Conservation (phyloP, 2,113 vertebrate genomes). For the Dicaeum eximium region DNA sequence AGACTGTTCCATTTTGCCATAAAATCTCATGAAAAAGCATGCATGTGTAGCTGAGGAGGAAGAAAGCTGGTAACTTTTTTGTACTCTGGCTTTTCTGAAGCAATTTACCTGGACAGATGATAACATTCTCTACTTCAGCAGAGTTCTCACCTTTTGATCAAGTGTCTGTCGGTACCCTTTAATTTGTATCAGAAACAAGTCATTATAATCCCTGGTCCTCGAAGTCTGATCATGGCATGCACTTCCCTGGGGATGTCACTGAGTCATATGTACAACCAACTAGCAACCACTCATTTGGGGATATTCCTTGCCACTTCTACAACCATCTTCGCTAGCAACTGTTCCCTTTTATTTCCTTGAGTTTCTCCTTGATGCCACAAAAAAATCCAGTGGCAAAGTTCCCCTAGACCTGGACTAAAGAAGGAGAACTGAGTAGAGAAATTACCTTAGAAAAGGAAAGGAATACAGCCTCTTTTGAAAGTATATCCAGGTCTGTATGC, state of each 20-base stretch:
- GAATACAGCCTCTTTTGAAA: neutral
- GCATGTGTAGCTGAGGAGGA: neutral
- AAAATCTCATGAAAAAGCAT: neutral
- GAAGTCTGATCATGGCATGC: neutral
- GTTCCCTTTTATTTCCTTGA: neutral
- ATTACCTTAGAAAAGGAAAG: neutral
- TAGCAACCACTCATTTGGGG: neutral
- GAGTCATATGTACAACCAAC: neutral
- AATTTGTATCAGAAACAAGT: neutral
- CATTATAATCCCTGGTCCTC: neutral
- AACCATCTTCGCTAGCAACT: neutral
- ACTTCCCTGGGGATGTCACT: neutral
- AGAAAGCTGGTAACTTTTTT: neutral
- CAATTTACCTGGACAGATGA: neutral
- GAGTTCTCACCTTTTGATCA: neutral
- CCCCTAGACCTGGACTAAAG: neutral
- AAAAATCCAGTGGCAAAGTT: neutral
- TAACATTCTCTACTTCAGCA: neutral
- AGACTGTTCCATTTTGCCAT: neutral
- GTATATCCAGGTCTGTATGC: neutral
- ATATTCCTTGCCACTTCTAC: neutral
- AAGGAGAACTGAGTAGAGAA: neutral
- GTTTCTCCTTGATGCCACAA: neutral
- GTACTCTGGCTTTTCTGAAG: neutral
- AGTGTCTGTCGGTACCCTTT: neutral